Percentiles rank a stretch among this genome's conserved stretches.
phyloP scores from a whole-genome alignment of 2,888 invertebrate genomes.

The Ochropleura leucogaster region DNA sequence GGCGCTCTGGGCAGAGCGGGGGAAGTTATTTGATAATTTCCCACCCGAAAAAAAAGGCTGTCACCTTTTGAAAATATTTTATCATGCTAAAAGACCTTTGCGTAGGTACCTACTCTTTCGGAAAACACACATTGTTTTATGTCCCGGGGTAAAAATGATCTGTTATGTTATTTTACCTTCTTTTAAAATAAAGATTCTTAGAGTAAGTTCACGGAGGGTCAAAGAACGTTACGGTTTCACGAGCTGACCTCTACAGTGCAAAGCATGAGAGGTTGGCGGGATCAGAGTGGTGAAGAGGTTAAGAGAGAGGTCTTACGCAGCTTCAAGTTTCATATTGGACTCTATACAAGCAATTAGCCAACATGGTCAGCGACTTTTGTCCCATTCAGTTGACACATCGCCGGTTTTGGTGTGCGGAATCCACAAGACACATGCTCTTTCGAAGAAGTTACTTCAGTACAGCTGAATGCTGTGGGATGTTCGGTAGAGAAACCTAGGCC shows the following conservation, averaged over 20 bases:
- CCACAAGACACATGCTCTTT: background rate
- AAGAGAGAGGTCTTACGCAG: background rate
- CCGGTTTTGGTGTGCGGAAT: background rate
- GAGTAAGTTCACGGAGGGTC: constrained; percentile 44
- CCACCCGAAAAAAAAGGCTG: too few relatives aligned
- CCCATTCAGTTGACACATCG: background rate
- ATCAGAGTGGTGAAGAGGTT: background rate
- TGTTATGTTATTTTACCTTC: background rate
- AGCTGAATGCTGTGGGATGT: background rate
- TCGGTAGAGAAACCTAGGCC: too few relatives aligned
- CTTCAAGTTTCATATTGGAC: background rate
- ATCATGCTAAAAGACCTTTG: background rate
- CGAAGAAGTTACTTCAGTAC: background rate
- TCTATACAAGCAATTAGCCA: background rate
- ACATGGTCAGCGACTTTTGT: background rate
- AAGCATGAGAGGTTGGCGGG: constrained; percentile 11
- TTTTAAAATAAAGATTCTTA: constrained; percentile 12
- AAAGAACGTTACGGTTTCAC: constrained; percentile 51
- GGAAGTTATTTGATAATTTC: too few relatives aligned
- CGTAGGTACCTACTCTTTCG: background rate
- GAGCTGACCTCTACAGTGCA: constrained; percentile 18
- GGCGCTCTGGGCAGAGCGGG: too few relatives aligned
- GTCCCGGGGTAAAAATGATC: background rate
- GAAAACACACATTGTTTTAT: background rate
- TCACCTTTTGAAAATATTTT: background rate